These are phyloP conservation scores for Anthrax anthrax DNA, from an alignment of 2,888 invertebrate genomes.

Conservation along the genomic window DNA sequence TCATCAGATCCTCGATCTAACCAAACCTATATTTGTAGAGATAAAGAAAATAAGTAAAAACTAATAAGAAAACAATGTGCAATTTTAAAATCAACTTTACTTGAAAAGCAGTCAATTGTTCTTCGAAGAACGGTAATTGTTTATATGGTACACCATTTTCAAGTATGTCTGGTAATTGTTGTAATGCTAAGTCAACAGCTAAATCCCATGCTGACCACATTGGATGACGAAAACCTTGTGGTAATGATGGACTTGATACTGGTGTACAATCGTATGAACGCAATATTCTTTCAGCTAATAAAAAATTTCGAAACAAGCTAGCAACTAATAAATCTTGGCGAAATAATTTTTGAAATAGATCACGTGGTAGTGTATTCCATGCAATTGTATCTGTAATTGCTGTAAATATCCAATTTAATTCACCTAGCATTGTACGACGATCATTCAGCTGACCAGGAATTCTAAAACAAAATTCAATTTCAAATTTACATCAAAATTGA, in stretches of 20 bases:
- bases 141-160: slow-evolving; percentile 43
- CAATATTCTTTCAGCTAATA: slow-evolving; percentile 91
- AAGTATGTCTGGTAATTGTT: slow-evolving; percentile 70
- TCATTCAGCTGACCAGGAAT: slow-evolving; percentile 93
- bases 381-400: slow-evolving; percentile 99
- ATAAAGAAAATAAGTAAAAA: not conserved
- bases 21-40: slow-evolving; percentile 39
- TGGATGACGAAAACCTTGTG: slow-evolving; percentile 76
- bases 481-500: not conserved
- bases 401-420: slow-evolving; percentile 99
- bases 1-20: slow-evolving; percentile 44
- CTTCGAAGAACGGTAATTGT: slow-evolving; percentile 89
- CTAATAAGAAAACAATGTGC: too few species aligned
- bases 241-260: slow-evolving; percentile 82
- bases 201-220: slow-evolving; percentile 99
- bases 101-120: slow-evolving; percentile 95
- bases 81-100: slow-evolving; percentile 20
- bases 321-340: slow-evolving; percentile 97
- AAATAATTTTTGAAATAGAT: slow-evolving; percentile 91
- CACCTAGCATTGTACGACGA: slow-evolving; percentile 92
- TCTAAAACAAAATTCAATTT: slow-evolving; percentile 33
- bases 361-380: slow-evolving; percentile 91
- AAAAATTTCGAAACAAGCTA: slow-evolving; percentile 90
- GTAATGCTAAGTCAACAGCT: slow-evolving; percentile 84
- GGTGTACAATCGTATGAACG: slow-evolving; percentile 94